Evolutionary conservation across 2,113 vertebrate species (phyloP).

Genomic region (Corvus hawaiiensis): DNA sequence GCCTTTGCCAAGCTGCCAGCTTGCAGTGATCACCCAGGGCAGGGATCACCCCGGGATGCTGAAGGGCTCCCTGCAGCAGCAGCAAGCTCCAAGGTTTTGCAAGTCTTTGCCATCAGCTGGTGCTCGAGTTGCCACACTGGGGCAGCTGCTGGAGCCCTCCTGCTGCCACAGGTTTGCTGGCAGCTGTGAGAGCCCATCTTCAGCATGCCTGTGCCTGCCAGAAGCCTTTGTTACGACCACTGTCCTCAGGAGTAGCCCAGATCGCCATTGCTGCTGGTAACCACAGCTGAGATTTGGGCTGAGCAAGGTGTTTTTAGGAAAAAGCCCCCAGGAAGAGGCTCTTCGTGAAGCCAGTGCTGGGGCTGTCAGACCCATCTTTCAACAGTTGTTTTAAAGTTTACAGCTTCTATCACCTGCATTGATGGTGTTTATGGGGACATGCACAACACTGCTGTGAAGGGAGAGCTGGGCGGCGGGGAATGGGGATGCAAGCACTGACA

Average conservation of each 20-base stretch:
- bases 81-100: not conserved
- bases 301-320: not conserved
- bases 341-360: not conserved
- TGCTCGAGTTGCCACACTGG: accelerated
- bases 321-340: not conserved
- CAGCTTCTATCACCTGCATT: not conserved
- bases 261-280: accelerated
- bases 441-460: accelerated
- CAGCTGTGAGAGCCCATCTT: not conserved
- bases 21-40: not conserved
- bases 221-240: not conserved
- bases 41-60: accelerated
- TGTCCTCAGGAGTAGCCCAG: not conserved
- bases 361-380: not conserved
- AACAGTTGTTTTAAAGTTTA: not conserved
- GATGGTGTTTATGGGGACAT: not conserved
- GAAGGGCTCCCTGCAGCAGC: not conserved
- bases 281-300: not conserved
- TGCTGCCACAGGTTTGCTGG: not conserved
- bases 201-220: accelerated
- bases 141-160: not conserved
- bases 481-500: not conserved
- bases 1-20: not conserved
- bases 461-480: accelerated
- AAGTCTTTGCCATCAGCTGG: not conserved